A percentile compares a stretch with the other conserved stretches of the same genome.
phyloP scores from a whole-genome alignment of 2,797 vertebrate genomes.

The Sylvilagus floridanus region DNA sequence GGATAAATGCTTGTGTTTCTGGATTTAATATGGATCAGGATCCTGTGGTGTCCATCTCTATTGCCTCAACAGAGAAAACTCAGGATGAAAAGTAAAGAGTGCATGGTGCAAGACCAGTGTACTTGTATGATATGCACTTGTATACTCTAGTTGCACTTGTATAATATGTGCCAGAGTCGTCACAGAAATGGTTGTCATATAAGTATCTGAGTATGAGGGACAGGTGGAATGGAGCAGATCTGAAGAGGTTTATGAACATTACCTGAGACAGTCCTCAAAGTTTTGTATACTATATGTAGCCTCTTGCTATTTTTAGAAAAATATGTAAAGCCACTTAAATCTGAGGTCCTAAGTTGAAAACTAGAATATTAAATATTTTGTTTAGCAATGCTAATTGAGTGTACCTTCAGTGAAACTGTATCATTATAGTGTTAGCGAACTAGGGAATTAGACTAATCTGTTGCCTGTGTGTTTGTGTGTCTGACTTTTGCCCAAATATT shows the following conservation, averaged over 20 bases:
- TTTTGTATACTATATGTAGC: background rate
- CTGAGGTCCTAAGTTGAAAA: background rate
- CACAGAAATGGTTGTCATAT: background rate
- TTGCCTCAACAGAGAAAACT: background rate
- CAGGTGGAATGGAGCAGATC: background rate
- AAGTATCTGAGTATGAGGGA: background rate
- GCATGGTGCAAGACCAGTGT: too few relatives aligned
- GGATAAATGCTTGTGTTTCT: background rate
- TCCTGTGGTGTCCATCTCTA: background rate
- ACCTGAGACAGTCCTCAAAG: background rate
- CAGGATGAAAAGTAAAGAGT: background rate
- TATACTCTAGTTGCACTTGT: background rate
- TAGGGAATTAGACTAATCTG: background rate
- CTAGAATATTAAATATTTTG: background rate
- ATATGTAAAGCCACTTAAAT: background rate
- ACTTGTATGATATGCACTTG: too few relatives aligned
- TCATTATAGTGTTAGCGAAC: background rate
- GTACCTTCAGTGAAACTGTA: background rate
- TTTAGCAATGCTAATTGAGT: slow-evolving; percentile 2
- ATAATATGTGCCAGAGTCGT: background rate
- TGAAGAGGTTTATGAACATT: background rate
- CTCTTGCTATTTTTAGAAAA: background rate
- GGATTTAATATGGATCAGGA: background rate
- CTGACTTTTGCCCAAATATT: background rate
- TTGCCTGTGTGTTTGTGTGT: background rate